phyloP scores from a whole-genome alignment of 2,888 invertebrate genomes.

The Leptothorax acervorum region DNA sequence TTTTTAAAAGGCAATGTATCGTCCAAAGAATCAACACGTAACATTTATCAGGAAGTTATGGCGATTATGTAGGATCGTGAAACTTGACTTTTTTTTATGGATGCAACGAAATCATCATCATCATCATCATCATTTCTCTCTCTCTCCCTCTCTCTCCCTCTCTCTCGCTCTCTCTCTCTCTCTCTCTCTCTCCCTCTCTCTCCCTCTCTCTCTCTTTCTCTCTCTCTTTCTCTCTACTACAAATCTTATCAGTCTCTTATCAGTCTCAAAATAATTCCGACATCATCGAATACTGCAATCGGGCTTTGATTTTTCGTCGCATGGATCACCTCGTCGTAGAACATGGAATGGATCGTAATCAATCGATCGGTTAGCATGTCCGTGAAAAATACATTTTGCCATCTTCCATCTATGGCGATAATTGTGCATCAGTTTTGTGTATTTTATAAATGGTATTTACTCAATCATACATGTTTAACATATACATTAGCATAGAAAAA shows the following conservation, averaged over 20 bases:
- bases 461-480: neutral
- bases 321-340: slow-evolving; percentile 9
- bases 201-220: no score
- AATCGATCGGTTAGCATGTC: slow-evolving; percentile 49
- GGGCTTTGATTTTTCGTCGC: slow-evolving; percentile 26
- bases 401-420: neutral
- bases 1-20: slow-evolving; percentile 36
- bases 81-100: neutral
- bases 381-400: slow-evolving; percentile 37
- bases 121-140: no score
- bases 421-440: slow-evolving; percentile 45
- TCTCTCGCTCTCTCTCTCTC: no score
- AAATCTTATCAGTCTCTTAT: neutral
- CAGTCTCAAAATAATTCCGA: slow-evolving; percentile 44
- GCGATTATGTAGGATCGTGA: slow-evolving; percentile 24
- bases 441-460: slow-evolving; percentile 47
- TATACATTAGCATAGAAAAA: slow-evolving; percentile 1
- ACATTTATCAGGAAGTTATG: slow-evolving; percentile 26
- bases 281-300: slow-evolving; percentile 33
- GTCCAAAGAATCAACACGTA: slow-evolving; percentile 18
- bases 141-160: no score
- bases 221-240: neutral
- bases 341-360: slow-evolving; percentile 52
- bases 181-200: no score
- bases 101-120: slow-evolving; percentile 10